Evolutionary conservation across 1,140 invertebrate genomes (phyloP), one percentile per base, ranked within the genome.

Genomic region (Drosophila repleta): DNA sequence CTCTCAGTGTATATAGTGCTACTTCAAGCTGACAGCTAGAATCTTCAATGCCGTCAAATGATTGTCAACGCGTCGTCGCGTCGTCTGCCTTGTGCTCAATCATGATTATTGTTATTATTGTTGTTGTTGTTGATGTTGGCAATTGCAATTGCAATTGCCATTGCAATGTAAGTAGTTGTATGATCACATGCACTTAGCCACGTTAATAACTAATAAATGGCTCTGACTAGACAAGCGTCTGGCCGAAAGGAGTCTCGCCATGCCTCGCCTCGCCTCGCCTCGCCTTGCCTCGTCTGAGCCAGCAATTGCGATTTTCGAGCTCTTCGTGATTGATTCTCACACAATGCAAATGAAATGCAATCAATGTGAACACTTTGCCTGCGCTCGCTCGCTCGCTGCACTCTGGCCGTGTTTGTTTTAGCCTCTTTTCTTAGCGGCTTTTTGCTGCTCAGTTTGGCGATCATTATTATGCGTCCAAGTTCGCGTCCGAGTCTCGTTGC

Each of bases 301-400:
- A 67, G 55, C 53, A 37, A 43, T 43, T 17, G n/a, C 39, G 1
- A 41, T 43, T 17, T 17, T 17, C 39, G 39, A 3, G 39, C n/a
- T 1, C 0, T 39, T 82, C 68, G 64, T 85, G 81, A 85, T 85
- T 85, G 81, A 85, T 85, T 85, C 81, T 76, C 82, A 81, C 82
- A 81, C 82, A 85, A 85, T 76, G 65, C 81, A 84, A 84, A 85
- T 85, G 74, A 85, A 85, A 87, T 85, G 82, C 82, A 85, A 85
- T 85, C 82, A 85, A 74, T 56, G 61, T 60, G 48, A 71, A 80
- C 61, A 77, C 66, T 63, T 70, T 82, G 60, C 60, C 32, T 32
- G 35, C 35, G 64, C 35, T 70, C 83, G 60, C 60, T 26, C 26
- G 35, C 35, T 61, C 35, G 68, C 51, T 60, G 63, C 26, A 51